These are phyloP conservation scores for Acanthopagrus latus DNA, from an alignment of 2,797 vertebrate genomes.

Conservation along the genomic window DNA sequence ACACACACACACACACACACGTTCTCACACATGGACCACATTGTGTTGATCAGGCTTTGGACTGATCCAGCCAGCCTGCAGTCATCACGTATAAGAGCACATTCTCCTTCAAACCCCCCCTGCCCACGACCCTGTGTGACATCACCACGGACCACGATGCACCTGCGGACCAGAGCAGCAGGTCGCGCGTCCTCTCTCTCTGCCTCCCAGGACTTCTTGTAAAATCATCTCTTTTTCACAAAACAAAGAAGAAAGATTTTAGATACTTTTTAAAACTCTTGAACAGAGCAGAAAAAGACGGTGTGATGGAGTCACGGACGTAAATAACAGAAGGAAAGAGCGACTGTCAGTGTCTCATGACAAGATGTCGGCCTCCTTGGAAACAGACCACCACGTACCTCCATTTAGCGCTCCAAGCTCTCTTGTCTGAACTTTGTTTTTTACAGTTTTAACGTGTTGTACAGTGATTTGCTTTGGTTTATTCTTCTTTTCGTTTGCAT, in stretches of 20 bases:
- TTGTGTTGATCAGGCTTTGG: constrained; percentile 33
- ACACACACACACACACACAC: constrained; percentile 1
- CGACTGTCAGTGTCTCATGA: constrained; percentile 10
- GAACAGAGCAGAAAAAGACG: constrained; percentile 24
- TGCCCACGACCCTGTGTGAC: constrained; percentile 26
- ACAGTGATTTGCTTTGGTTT: constrained; percentile 33
- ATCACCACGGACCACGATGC: constrained; percentile 41
- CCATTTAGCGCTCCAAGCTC: constrained; percentile 58
- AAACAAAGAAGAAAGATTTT: constrained; percentile 43
- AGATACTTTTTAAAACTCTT: constrained; percentile 55
- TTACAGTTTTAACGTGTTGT: constrained; percentile 42
- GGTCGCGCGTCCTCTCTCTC: constrained; percentile 19
- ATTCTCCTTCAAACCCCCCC: constrained; percentile 30
- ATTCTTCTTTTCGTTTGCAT: constrained; percentile 32
- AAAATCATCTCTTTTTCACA: constrained; percentile 56
- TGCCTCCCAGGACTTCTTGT: constrained; percentile 32
- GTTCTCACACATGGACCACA: constrained; percentile 22
- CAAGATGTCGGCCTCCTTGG: constrained; percentile 40
- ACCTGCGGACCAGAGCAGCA: constrained; percentile 27
- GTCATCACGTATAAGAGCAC: constrained; percentile 61
- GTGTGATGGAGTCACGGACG: constrained; percentile 11
- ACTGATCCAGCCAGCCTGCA: constrained; percentile 49
- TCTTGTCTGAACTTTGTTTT: constrained; percentile 28
- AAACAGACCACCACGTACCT: constrained; percentile 70
- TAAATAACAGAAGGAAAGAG: constrained; percentile 36